These are phyloP conservation scores for Hydrolagus affinis DNA, from an alignment of 2,113 vertebrate genomes.

Conservation along the genomic window DNA sequence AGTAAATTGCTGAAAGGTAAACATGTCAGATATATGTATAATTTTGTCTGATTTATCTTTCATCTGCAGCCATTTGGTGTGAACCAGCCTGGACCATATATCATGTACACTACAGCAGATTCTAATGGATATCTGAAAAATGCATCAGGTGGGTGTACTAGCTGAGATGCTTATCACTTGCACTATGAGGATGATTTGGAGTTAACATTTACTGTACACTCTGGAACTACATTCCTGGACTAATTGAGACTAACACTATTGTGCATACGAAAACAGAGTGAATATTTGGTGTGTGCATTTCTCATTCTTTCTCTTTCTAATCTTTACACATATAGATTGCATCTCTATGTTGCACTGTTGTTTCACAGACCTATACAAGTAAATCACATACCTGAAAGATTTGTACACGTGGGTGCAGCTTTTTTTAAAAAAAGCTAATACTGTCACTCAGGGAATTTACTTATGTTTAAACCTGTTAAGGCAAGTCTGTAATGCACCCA, in stretches of 20 bases:
- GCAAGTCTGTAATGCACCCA: too few species aligned
- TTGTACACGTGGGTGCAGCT: too few species aligned
- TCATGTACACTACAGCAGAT: constrained; percentile 91
- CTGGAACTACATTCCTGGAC: constrained; percentile 37
- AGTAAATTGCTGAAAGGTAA: not conserved
- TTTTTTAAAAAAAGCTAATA: too few species aligned
- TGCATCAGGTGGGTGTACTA: constrained; percentile 75
- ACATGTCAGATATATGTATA: not conserved
- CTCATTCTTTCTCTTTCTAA: too few species aligned
- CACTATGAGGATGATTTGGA: not conserved
- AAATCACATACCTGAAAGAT: too few species aligned
- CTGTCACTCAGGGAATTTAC: too few species aligned
- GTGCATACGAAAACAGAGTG: not conserved
- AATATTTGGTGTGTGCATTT: not conserved
- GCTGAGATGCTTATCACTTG: too few species aligned
- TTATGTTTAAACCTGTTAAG: too few species aligned
- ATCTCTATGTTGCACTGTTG: too few species aligned
- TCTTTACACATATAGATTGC: too few species aligned
- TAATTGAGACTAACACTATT: not conserved
- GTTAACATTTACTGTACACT: not conserved
- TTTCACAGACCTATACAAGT: too few species aligned
- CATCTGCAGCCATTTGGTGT: constrained; percentile 80
- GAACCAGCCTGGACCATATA: constrained; percentile 93
- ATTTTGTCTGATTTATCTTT: constrained; percentile 20
- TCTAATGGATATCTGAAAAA: constrained; percentile 90